These are phyloP conservation scores for Tineola bisselliella DNA, from an alignment of 2,888 invertebrate species.

Conservation along the genomic window DNA sequence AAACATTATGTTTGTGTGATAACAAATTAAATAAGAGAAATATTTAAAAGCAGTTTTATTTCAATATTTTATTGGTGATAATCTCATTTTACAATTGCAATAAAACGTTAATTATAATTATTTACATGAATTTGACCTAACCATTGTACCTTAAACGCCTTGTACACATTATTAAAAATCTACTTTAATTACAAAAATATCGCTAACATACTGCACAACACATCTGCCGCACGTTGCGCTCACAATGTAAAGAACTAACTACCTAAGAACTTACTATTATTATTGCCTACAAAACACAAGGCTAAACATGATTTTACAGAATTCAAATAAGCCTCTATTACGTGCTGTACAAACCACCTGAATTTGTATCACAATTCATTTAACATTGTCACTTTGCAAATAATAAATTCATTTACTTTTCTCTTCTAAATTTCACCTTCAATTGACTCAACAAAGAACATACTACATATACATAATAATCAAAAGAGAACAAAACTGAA, in stretches of 20 bases:
- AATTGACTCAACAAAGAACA: neutral
- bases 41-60: constrained; percentile 21
- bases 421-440: neutral
- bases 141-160: constrained; percentile 49
- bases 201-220: constrained; percentile 38
- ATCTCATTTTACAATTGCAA: constrained; percentile 62
- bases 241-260: neutral
- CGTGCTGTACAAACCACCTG: neutral
- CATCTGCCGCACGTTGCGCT: constrained; percentile 48
- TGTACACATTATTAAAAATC: constrained; percentile 14
- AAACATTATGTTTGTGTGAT: constrained; percentile 5
- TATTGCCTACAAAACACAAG: neutral
- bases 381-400: neutral
- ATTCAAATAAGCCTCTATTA: neutral
- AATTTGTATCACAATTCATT: neutral
- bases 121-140: constrained; percentile 58
- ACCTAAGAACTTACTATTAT: neutral
- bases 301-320: neutral
- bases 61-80: constrained; percentile 58
- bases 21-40: neutral
- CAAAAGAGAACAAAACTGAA: neutral
- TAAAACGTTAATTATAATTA: constrained; percentile 57
- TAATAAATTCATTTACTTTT: neutral
- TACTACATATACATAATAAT: neutral
- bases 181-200: constrained; percentile 57